Evolutionary conservation across 2,797 vertebrate genomes (phyloP).

Genomic region (Allobates femoralis): DNA sequence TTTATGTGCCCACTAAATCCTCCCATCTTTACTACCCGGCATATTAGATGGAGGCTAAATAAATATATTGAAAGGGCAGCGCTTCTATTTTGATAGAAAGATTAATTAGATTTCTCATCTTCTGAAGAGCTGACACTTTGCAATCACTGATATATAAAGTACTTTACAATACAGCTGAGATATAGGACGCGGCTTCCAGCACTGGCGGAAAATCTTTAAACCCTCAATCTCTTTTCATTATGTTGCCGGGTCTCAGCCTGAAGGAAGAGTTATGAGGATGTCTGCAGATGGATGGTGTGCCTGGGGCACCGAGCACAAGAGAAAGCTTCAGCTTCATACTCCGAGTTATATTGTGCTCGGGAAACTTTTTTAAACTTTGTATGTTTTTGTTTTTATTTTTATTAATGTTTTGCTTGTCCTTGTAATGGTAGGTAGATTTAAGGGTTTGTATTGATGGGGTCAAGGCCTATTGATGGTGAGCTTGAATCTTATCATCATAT

Average conservation of each 20-base stretch:
- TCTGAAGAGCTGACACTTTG: constrained; percentile 39
- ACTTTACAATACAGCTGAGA: constrained; percentile 19
- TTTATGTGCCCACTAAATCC: constrained; percentile 7
- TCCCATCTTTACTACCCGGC: not conserved
- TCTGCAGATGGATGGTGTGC: constrained; percentile 16
- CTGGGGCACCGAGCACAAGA: not conserved
- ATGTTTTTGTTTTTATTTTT: not conserved
- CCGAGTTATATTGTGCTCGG: too few species aligned
- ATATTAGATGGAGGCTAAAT: constrained; percentile 4
- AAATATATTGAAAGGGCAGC: constrained; percentile 27
- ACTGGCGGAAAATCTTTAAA: constrained; percentile 59
- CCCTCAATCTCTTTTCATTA: constrained; percentile 56
- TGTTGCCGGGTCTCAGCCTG: constrained; percentile 34
- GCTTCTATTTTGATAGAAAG: constrained; percentile 46
- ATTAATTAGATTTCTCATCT: constrained; percentile 53
- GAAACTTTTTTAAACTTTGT: not conserved
- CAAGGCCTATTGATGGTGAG: too few species aligned
- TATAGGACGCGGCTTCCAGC: constrained; percentile 18
- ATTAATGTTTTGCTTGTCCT: not conserved
- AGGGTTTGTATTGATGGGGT: too few species aligned
- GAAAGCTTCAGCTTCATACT: too few species aligned
- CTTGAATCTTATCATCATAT: too few species aligned
- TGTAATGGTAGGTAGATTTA: not conserved
- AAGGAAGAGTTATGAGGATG: constrained; percentile 29
- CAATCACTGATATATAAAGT: constrained; percentile 42